Evolutionary conservation across 2,113 vertebrate genomes (phyloP).

Genomic region (Scytalopus superciliaris): DNA sequence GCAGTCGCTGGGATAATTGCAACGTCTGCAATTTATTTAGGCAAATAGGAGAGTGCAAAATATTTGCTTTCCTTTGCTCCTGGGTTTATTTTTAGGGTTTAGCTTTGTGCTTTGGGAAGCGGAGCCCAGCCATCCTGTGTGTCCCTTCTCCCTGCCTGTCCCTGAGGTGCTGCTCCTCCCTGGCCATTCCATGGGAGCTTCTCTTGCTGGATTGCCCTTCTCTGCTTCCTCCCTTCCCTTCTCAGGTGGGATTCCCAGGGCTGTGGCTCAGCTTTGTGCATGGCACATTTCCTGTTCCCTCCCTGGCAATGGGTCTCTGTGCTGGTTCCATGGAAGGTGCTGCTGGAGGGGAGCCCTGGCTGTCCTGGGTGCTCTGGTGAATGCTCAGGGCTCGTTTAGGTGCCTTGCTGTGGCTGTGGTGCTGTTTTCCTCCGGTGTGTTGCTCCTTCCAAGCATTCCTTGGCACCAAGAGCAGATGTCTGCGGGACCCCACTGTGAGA

Average conservation of each 20-base stretch:
- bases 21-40: neutral
- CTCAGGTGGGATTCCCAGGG: neutral
- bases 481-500: neutral
- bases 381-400: neutral
- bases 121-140: accelerated
- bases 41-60: neutral
- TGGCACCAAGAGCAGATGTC: neutral
- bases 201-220: accelerated
- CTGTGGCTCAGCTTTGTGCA: neutral
- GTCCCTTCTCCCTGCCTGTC: neutral
- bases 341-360: neutral
- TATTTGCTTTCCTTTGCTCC: neutral
- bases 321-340: neutral
- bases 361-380: neutral
- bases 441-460: neutral
- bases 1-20: neutral
- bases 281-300: neutral
- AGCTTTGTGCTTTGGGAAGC: neutral
- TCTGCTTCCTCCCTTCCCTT: neutral
- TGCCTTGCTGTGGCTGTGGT: accelerated
- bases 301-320: accelerated
- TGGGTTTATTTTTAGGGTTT: conserved; percentile 4
- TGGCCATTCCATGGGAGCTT: accelerated
- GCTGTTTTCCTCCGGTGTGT: accelerated
- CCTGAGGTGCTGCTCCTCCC: neutral